Percentiles rank a stretch among this genome's conserved stretches.
These are phyloP conservation scores for Euborellia annulipes DNA, from an alignment of 1,140 invertebrate genomes.

Conservation along the genomic window DNA sequence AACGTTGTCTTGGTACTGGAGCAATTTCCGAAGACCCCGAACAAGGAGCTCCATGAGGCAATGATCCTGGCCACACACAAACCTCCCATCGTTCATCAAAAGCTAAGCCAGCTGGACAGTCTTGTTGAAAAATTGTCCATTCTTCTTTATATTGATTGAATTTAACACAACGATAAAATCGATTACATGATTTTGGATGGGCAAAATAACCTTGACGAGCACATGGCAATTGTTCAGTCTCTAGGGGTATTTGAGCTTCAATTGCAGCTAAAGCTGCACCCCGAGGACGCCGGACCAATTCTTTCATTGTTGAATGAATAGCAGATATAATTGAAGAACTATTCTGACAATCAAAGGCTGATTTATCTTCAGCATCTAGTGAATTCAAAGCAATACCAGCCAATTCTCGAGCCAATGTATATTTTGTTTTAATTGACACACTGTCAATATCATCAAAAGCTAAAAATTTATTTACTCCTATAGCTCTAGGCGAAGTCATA, in stretches of 20 bases:
- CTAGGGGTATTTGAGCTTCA: constrained; percentile 25
- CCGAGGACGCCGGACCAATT: constrained; percentile 16
- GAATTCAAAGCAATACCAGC: constrained; percentile 33
- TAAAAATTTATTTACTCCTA: constrained; percentile 53
- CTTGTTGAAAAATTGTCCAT: constrained; percentile 66
- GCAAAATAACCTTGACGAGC: constrained; percentile 63
- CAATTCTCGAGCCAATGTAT: constrained; percentile 35
- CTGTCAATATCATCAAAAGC: constrained; percentile 59
- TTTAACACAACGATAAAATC: constrained; percentile 69
- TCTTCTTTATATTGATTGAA: constrained; percentile 56
- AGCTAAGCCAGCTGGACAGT: constrained; percentile 62
- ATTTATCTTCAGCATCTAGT: constrained; percentile 25
- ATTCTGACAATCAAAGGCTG: too few species aligned
- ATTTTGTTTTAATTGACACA: constrained; percentile 57
- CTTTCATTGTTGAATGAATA: constrained; percentile 11
- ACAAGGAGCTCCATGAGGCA: constrained; percentile 52
- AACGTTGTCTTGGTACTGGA: constrained; percentile 44
- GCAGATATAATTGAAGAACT: too few species aligned
- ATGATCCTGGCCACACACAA: constrained; percentile 64
- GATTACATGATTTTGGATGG: constrained; percentile 58
- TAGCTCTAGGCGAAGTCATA: constrained; percentile 59
- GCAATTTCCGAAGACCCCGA: constrained; percentile 57
- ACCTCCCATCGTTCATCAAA: constrained; percentile 65
- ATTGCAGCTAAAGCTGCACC: constrained; percentile 22
- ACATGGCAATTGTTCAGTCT: constrained; percentile 43